Evolutionary conservation across 2,888 invertebrate species (phyloP), one percentile per base, ranked within the genome.

Genomic region (Ariolimax columbianus): DNA sequence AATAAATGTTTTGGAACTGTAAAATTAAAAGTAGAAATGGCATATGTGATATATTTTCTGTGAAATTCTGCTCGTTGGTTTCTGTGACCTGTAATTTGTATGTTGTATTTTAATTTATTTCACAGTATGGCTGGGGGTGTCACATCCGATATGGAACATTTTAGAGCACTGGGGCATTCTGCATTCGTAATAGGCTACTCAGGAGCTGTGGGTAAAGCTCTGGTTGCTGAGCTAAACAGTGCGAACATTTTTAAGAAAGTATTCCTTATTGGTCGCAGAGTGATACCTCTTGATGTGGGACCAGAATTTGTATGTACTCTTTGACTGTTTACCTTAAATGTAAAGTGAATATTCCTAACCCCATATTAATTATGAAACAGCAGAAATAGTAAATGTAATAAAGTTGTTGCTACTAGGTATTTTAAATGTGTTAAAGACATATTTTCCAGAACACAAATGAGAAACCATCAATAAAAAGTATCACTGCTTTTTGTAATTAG

Each of bases 171-270:
- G 40, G 89, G 88, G 11, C 91, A 90, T 73, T 90, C 91, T 17
- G 95, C 95, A 0, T 94, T 95, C 87, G 93, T 95, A n/a, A 87
- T 95, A 14, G 95, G 95, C 14, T 95, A 93, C 82, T 94, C 95
- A 0, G 95, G 95, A n/a, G 95, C 94, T 86, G 93, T 94, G 9
- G 95, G 95, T 0, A 94, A 94, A 88, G 94, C 92, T 38, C 87
- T 95, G 17, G 92, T 95, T 2, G 92, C 94, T 59, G 93, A 93
- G 59, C 90, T 95, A 14, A 90, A 93, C 2, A 89, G 91, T 47
- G 90, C 89, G 30, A 90, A 93, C 72, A 94, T 17, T 2, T 95
- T 95, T 88, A 90, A 91, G 38, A 91, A 90, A 87, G 92, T 95
- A 6, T 92, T 94, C 11, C 90, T 95, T n/a, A 92, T 95, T 87